A percentile compares a stretch with the other conserved stretches of the same genome.
phyloP scores from a whole-genome alignment of 2,113 vertebrate genomes.

The Ictalurus furcatus region DNA sequence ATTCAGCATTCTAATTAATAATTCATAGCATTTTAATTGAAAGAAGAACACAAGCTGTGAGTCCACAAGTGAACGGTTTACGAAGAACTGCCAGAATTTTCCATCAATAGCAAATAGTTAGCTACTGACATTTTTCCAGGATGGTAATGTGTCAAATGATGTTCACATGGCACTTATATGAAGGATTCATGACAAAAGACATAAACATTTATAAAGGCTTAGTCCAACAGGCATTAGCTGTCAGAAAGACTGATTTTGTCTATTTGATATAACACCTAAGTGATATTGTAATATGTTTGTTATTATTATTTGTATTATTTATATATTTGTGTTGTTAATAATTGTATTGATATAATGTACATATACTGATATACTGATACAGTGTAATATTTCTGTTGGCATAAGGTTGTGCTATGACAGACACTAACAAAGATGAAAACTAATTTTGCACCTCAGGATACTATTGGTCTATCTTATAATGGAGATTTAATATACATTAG shows the following conservation, averaged over 20 bases:
- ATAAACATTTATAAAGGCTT: not conserved
- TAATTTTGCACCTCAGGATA: not conserved
- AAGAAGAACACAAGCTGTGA: not conserved
- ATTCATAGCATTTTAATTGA: not conserved
- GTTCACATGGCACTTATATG: not conserved
- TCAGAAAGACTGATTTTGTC: not conserved
- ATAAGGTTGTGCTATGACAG: not conserved
- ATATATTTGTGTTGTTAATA: too few relatives aligned
- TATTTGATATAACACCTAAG: not conserved
- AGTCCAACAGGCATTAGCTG: not conserved
- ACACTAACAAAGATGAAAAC: not conserved
- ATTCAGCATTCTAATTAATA: not conserved
- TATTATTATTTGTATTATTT: not conserved
- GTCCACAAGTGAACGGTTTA: too few relatives aligned
- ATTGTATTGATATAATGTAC: too few relatives aligned
- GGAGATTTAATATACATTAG: not conserved
- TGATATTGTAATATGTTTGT: not conserved
- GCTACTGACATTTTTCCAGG: not conserved
- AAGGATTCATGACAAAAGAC: not conserved
- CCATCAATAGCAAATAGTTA: not conserved
- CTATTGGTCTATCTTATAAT: not conserved
- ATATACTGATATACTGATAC: too few relatives aligned
- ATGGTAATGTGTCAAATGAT: not conserved
- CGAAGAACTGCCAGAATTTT: not conserved
- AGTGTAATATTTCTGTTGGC: not conserved